Conservation (phyloP, 1,140 invertebrate genomes). For the Portunus trituberculatus region DNA sequence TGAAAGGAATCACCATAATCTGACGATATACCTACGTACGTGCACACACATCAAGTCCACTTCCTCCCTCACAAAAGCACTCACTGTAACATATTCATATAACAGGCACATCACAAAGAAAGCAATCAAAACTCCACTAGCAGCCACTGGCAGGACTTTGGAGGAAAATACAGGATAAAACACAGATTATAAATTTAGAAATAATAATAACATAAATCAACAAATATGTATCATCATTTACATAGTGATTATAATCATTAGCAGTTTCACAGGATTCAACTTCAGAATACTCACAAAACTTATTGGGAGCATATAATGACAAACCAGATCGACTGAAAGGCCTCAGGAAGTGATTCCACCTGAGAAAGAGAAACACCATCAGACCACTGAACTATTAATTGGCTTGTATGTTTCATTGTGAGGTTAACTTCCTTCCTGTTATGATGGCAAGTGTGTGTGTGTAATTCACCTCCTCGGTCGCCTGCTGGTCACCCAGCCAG, state of each 20-base stretch:
- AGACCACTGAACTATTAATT: not conserved
- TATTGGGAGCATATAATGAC: constrained; percentile 43
- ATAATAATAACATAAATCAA: not conserved
- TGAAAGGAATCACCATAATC: too few species aligned
- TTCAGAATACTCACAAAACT: constrained; percentile 57
- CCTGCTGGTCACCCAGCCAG: too few species aligned
- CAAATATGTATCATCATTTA: not conserved
- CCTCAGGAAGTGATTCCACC: constrained; percentile 59
- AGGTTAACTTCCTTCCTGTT: too few species aligned
- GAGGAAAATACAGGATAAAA: not conserved
- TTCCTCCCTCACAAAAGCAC: too few species aligned
- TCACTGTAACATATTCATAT: too few species aligned
- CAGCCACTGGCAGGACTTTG: not conserved
- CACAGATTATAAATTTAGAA: not conserved
- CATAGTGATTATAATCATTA: not conserved
- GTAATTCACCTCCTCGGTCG: too few species aligned
- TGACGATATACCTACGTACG: too few species aligned
- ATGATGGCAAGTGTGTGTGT: constrained; percentile 23
- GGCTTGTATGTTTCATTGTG: too few species aligned
- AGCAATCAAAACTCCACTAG: too few species aligned
- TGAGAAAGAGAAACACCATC: not conserved
- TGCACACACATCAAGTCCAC: too few species aligned
- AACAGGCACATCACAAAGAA: too few species aligned
- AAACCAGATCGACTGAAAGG: constrained; percentile 27
- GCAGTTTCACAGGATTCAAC: not conserved